phyloP scores from a whole-genome alignment of 2,888 invertebrate species.

The Cacoxenus indagator region DNA sequence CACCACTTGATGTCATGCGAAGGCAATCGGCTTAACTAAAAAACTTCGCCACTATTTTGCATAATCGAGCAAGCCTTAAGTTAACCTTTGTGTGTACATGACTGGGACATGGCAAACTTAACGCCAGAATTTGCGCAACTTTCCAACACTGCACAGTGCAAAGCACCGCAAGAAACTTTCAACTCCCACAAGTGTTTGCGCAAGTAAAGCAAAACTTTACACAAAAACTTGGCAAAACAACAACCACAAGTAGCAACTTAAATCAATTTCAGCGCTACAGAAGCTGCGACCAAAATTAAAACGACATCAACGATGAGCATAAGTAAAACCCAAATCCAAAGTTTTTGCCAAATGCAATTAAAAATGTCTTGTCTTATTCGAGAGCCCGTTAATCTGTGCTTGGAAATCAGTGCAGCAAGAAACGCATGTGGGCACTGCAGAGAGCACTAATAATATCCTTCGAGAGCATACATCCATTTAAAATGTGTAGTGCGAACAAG shows the following conservation, averaged over 20 bases:
- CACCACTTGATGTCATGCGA: neutral
- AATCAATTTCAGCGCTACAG: neutral
- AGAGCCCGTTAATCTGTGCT: neutral
- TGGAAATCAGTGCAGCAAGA: neutral
- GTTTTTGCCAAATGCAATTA: constrained; percentile 59
- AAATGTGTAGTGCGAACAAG: neutral
- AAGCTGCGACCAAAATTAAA: neutral
- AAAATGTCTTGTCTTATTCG: constrained; percentile 31
- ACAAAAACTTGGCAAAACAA: neutral
- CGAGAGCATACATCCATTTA: neutral
- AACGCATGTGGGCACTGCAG: neutral
- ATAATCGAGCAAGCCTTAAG: neutral
- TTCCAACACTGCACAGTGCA: neutral
- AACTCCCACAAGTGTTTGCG: neutral
- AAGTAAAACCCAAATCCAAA: constrained; percentile 32
- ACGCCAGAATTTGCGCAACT: neutral
- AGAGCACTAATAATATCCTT: neutral
- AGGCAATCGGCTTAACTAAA: neutral
- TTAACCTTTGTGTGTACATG: neutral
- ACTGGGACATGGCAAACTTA: neutral
- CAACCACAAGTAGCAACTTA: neutral
- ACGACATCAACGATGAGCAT: neutral
- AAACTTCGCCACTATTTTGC: neutral
- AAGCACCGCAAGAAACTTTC: neutral
- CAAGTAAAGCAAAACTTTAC: constrained; percentile 5